phyloP scores from a whole-genome alignment of 92 coral and sea anemone species.

The Epizoanthus rinbou region DNA sequence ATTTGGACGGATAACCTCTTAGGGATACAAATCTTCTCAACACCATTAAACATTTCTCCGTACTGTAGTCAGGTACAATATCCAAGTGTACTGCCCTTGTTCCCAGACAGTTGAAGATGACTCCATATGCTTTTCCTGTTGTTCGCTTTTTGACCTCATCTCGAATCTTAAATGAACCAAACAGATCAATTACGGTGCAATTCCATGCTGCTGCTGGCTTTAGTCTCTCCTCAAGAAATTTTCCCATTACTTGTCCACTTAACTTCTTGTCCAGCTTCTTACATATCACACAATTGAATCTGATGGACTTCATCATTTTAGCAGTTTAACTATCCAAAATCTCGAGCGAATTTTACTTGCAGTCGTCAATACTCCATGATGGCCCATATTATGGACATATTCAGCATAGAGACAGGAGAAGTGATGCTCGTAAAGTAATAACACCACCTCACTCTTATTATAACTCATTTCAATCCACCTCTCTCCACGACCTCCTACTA shows the following conservation, averaged over 20 bases:
- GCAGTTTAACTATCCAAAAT: conserved; percentile 61
- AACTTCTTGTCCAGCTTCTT: conserved; percentile 39
- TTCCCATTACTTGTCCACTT: conserved; percentile 49
- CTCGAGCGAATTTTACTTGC: conserved; percentile 50
- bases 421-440: conserved; percentile 59
- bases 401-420: conserved; percentile 60
- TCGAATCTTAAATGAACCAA: conserved; percentile 55
- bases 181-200: conserved; percentile 50
- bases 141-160: conserved; percentile 59
- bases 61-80: conserved; percentile 44
- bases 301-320: conserved; percentile 50
- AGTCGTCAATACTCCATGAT: conserved; percentile 56
- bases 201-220: conserved; percentile 63
- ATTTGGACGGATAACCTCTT: conserved; percentile 43
- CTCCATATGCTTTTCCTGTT: conserved; percentile 52
- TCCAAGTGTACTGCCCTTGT: conserved; percentile 59
- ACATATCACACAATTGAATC: conserved; percentile 53
- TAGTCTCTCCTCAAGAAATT: conserved; percentile 51
- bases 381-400: conserved; percentile 49
- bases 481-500: conserved; percentile 35
- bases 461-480: conserved; percentile 45
- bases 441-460: conserved; percentile 45
- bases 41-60: conserved; percentile 50
- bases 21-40: conserved; percentile 52
- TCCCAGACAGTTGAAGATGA: conserved; percentile 50